These are phyloP conservation scores for Psittacula echo DNA, from an alignment of 2,797 vertebrate genomes.

Conservation along the genomic window DNA sequence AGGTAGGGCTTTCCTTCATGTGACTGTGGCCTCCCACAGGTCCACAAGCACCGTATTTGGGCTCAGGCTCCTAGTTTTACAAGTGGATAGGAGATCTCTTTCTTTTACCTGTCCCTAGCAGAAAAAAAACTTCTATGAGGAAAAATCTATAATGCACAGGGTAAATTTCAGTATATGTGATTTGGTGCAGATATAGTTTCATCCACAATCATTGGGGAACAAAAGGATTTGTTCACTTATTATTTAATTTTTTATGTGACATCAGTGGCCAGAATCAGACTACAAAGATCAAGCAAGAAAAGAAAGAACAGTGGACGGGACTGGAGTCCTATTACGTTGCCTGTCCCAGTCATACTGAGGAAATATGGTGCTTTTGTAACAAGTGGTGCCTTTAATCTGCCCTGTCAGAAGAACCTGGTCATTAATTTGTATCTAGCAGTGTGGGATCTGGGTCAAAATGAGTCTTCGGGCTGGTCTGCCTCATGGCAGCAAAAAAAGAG, in stretches of 20 bases:
- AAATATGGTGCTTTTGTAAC: background rate
- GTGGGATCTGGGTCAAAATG: background rate
- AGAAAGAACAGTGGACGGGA: background rate
- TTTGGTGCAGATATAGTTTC: background rate
- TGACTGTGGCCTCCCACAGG: background rate
- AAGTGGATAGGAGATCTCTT: background rate
- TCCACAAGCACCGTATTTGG: background rate
- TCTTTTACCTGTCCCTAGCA: background rate
- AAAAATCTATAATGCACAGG: background rate
- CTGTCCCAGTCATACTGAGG: background rate
- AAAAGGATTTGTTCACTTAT: background rate
- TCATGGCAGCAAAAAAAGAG: background rate
- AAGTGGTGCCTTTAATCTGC: background rate
- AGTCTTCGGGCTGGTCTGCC: background rate
- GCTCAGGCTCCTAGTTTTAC: background rate
- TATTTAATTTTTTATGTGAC: background rate
- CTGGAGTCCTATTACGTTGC: accelerated
- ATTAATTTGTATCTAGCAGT: background rate
- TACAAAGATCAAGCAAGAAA: background rate
- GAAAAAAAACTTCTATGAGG: background rate
- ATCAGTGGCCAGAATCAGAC: background rate
- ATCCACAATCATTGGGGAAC: background rate
- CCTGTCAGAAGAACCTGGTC: background rate
- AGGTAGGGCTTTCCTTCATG: background rate
- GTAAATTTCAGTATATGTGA: background rate